Percentiles rank a stretch among this genome's conserved stretches.
Conservation (phyloP, 1,140 invertebrate species). For the Leptinotarsa texana region DNA sequence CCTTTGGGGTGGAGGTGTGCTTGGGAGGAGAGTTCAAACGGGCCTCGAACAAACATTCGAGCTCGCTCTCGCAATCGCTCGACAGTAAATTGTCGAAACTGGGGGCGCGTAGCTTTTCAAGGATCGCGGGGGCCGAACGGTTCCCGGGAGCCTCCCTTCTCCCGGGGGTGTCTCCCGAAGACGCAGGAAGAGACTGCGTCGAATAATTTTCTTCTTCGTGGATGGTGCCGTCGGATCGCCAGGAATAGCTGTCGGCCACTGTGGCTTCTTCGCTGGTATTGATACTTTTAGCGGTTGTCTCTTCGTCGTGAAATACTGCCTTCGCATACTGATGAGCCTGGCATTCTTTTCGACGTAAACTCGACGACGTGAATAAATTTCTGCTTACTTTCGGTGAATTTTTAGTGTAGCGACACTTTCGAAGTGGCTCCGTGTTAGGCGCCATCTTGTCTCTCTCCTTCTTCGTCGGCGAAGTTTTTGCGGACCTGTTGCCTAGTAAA, state of each 20-base stretch:
- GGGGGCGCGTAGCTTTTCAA: slow-evolving; percentile 29
- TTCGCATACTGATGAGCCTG: slow-evolving; percentile 51
- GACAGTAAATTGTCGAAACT: slow-evolving; percentile 36
- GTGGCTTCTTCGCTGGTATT: slow-evolving; percentile 35
- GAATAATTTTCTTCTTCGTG: neutral
- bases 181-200: neutral
- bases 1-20: slow-evolving; percentile 52
- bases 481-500: slow-evolving; percentile 30
- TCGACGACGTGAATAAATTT: slow-evolving; percentile 48
- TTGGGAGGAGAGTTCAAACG: slow-evolving; percentile 41
- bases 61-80: slow-evolving; percentile 50
- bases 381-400: slow-evolving; percentile 50
- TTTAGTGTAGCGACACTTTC: slow-evolving; percentile 37
- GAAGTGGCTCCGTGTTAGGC: slow-evolving; percentile 15
- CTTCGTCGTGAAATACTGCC: slow-evolving; percentile 24
- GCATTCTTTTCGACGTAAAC: slow-evolving; percentile 39
- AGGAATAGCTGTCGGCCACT: slow-evolving; percentile 33
- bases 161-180: neutral
- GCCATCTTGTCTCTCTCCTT: neutral
- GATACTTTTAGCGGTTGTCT: slow-evolving; percentile 26
- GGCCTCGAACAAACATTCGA: slow-evolving; percentile 47
- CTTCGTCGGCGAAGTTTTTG: slow-evolving; percentile 28
- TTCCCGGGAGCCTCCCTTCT: slow-evolving; percentile 19
- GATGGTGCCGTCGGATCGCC: slow-evolving; percentile 24
- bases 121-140: slow-evolving; percentile 41